Percentiles rank a stretch among this genome's conserved stretches.
Evolutionary conservation across 1,140 invertebrate species (phyloP).

Genomic region (Hylaeus volcanicus): DNA sequence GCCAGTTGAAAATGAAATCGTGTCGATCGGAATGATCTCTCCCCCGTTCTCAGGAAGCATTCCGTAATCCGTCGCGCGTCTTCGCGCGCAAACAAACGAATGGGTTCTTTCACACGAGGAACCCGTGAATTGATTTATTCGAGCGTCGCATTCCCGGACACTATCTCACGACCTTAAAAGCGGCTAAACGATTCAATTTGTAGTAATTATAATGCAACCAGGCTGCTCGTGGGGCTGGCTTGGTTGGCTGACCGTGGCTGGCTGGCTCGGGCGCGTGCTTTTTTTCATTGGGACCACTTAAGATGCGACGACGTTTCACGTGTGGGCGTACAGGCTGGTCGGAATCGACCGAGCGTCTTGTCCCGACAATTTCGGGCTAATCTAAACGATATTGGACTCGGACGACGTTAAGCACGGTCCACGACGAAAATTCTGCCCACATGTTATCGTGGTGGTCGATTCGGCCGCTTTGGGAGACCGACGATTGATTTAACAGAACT

Average conservation of each 20-base stretch:
- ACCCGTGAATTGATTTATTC: slow-evolving; percentile 58
- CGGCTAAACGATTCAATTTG: slow-evolving; percentile 72
- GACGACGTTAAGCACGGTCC: slow-evolving; percentile 39
- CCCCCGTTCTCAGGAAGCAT: too few relatives aligned
- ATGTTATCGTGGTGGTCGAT: slow-evolving; percentile 10
- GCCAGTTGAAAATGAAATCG: background rate
- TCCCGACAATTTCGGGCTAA: slow-evolving; percentile 59
- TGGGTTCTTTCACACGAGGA: slow-evolving; percentile 11
- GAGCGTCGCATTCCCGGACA: slow-evolving; percentile 59
- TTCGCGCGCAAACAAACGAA: background rate
- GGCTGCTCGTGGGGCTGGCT: background rate
- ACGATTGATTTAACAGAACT: slow-evolving; percentile 6
- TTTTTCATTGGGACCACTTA: slow-evolving; percentile 68
- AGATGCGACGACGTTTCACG: slow-evolving; percentile 60
- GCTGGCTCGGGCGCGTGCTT: slow-evolving; percentile 44
- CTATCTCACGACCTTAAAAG: slow-evolving; percentile 71
- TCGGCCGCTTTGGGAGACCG: too few relatives aligned
- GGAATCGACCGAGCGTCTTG: slow-evolving; percentile 32
- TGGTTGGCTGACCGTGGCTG: slow-evolving; percentile 12
- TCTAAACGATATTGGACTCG: slow-evolving; percentile 65
- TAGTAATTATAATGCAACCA: slow-evolving; percentile 71
- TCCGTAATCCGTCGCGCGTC: too few relatives aligned
- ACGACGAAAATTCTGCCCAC: slow-evolving; percentile 12
- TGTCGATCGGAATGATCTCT: background rate
- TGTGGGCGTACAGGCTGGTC: slow-evolving; percentile 59